Percentiles rank a stretch among this genome's conserved stretches.
These are phyloP conservation scores for Platyura marginata DNA, from an alignment of 1,140 invertebrate species.

Conservation along the genomic window DNA sequence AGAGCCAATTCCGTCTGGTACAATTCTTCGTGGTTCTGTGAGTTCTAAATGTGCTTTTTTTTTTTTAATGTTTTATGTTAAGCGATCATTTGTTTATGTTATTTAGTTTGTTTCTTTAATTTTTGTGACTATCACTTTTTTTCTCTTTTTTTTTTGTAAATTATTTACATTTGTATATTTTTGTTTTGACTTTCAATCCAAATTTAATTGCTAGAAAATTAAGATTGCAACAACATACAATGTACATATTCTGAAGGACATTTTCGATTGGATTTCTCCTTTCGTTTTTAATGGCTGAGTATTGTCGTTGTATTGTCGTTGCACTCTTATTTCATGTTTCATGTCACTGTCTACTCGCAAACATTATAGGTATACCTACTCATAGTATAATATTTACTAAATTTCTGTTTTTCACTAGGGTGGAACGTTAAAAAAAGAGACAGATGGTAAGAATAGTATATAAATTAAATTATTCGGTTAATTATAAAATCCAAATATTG, in stretches of 20 bases:
- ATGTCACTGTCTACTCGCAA: no score
- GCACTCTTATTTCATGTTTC: no score
- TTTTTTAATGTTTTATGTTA: not conserved
- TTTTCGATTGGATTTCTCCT: no score
- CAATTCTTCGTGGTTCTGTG: not conserved
- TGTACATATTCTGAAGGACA: no score
- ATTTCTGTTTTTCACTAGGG: no score
- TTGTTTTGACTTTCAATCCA: not conserved
- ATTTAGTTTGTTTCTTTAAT: not conserved
- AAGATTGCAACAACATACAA: no score
- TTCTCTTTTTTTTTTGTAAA: not conserved
- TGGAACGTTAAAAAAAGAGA: no score
- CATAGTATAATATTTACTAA: no score
- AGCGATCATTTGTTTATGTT: not conserved
- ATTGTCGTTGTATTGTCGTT: no score
- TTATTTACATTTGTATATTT: not conserved
- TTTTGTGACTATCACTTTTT: not conserved
- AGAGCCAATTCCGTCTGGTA: not conserved
- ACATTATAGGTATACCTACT: no score
- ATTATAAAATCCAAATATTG: no score
- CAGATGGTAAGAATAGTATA: not conserved
- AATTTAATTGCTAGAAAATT: not conserved
- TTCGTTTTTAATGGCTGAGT: no score
- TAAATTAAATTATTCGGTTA: not conserved
- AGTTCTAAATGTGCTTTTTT: not conserved